These are phyloP conservation scores for Virgularia gustaviana DNA, from an alignment of 92 coral and sea anemone species.

Conservation along the genomic window DNA sequence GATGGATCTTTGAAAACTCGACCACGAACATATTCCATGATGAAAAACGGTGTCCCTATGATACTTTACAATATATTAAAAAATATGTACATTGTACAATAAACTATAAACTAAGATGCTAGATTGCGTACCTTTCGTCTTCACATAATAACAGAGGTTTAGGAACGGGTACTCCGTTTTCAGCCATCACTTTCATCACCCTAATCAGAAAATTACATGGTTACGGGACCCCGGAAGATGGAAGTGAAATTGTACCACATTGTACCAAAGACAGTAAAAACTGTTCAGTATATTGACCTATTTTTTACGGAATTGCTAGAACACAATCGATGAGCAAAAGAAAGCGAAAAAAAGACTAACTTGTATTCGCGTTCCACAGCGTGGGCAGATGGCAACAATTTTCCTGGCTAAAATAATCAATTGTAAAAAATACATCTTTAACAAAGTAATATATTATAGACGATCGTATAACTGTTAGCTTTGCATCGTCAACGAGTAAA, in stretches of 20 bases:
- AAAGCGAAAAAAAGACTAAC: conserved; percentile 32
- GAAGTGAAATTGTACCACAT: too few relatives aligned
- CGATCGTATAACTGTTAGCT: too few relatives aligned
- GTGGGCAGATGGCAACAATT: conserved; percentile 91
- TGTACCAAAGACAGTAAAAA: too few relatives aligned
- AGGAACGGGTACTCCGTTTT: conserved; percentile 93
- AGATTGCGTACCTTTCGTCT: conserved; percentile 58
- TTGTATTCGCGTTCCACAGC: conserved; percentile 94
- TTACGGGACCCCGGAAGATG: too few relatives aligned
- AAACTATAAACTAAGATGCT: background rate
- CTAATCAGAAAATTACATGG: too few relatives aligned
- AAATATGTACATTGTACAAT: background rate
- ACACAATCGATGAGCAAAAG: background rate
- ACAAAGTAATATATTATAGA: too few relatives aligned
- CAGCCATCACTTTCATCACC: conserved; percentile 82
- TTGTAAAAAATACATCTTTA: background rate
- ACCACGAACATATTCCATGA: conserved; percentile 84
- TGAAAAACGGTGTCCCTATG: conserved; percentile 86
- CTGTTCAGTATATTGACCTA: background rate
- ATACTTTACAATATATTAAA: conserved; percentile 40
- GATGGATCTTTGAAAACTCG: conserved; percentile 85
- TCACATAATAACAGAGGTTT: conserved; percentile 77
- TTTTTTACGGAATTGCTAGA: too few relatives aligned
- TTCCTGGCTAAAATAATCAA: conserved; percentile 71
- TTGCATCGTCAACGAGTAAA: too few relatives aligned